Evolutionary conservation across 2,888 invertebrate species (phyloP), one percentile per base, ranked within the genome.

Genomic region (Pachydiplax longipennis): DNA sequence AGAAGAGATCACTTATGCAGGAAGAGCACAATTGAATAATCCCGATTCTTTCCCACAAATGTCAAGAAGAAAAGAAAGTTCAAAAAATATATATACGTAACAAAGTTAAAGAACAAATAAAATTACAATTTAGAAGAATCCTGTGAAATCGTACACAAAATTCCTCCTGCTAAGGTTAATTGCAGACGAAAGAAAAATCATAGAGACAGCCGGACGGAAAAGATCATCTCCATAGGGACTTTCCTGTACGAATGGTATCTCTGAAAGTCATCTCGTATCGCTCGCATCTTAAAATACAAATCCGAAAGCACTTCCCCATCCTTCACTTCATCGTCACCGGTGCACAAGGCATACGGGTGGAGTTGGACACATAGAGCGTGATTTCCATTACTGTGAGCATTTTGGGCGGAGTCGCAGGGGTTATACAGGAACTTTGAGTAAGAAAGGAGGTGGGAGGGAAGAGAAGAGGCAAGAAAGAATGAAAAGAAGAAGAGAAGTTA

Each of bases 331-430:
- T 73, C 73, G 73, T 73, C 73, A 73, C 73, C 73, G 73, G 25
- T 73, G 25, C 73, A 73, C 73, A 12, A 22, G 73, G 73, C 73
- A 73, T 25, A 82, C 82, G 82, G 44, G 48, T 15, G 82, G 82
- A 44, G 81, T 81, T 37, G 44, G 81, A 37, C 83, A 58, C 53
- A 83, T 35, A 53, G 83, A 83, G 58, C 83, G 83, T 25, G 53
- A 83, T 83, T 83, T 83, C 83, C 83, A 83, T 83, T 83, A 83
- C 83, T 83, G 83, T 18, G 58, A 58, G 83, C 83, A 83, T 58
- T 83, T 83, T 58, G 83, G 83, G 83, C 53, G 83, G 83, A 58
- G 83, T 83, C 83, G 18, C 15, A 31, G 1, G 83, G 83, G 83
- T 35, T 83, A 35, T 48, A 18, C 48, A n/a, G 53, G 82, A 44